phyloP scores from a whole-genome alignment of 2,113 vertebrate genomes.

The Neolamprologus falcicula region DNA sequence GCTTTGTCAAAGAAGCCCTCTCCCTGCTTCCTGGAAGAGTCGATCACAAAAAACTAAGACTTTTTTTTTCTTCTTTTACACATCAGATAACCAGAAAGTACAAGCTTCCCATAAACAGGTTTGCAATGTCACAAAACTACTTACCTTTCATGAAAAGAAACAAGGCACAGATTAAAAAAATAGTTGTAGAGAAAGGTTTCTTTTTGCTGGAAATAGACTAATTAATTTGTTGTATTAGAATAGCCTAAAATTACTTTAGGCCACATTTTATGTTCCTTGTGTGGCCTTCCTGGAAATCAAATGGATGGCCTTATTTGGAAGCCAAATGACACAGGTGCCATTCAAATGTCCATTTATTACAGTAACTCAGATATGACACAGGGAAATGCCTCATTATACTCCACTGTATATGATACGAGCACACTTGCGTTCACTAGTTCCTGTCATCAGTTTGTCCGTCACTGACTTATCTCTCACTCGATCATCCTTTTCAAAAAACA shows the following conservation, averaged over 20 bases:
- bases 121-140: neutral
- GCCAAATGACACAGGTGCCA: neutral
- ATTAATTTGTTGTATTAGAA: neutral
- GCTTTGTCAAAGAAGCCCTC: slow-evolving; percentile 1
- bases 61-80: neutral
- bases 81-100: slow-evolving; percentile 35
- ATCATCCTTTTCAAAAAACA: neutral
- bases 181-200: neutral
- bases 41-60: neutral
- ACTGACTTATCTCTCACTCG: neutral
- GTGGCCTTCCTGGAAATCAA: slow-evolving; percentile 20
- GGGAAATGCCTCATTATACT: slow-evolving; percentile 1
- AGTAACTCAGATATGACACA: slow-evolving; percentile 30
- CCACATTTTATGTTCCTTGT: neutral
- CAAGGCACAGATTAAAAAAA: neutral
- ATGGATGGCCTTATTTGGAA: slow-evolving; percentile 17
- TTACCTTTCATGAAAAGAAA: neutral
- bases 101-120: slow-evolving; percentile 37
- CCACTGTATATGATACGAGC: neutral
- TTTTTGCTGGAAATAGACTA: neutral
- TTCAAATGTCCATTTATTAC: slow-evolving; percentile 39
- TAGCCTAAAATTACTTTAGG: neutral
- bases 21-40: slow-evolving; percentile 57
- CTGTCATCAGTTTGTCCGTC: neutral
- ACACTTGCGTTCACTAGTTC: neutral